Base-by-base conservation (phyloP, 2,888 invertebrate genomes). In the Leucophora obtusa region DNA sequence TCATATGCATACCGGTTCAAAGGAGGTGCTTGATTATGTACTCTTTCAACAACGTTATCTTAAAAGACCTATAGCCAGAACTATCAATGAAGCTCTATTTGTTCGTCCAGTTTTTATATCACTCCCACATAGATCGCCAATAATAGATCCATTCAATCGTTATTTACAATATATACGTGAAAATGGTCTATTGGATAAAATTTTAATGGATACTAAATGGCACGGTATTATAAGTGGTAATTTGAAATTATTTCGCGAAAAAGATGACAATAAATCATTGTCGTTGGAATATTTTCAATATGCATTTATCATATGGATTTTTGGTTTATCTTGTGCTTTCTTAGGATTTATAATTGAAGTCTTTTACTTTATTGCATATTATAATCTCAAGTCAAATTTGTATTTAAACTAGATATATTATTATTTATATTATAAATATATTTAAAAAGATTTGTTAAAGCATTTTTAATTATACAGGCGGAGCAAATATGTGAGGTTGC, bases 31-130 rank as follows among this genome's bases (percentile, higher is more conserved):
- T 0, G 82, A 85, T 21, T 87, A 85, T 28, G 53, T 83, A 1
- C 24, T 87, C 0, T 85, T 86, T 15, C 87, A 87, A 38, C 87
- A 87, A 28, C 79, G 83, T 33, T 87, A 85, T 28, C 54, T 87
- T 0, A 84, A 76, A 1, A 53, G 83, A 11, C 85, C 86, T 0
- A 33, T 83, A 17, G 85, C 87, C 14, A 84, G 76, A 17, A 74
- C 82, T 28, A 68, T 86, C 11, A 24, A 82, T 0, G 62, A 86
- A 28, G 77, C 79, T 1, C 28, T 87, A 10, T 84, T 80, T 53
- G 83, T 83, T 59, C 79, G 84, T n/a, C 84, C 35, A 35, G 28
- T 6, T 28, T 38, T 38, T 18, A 82, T 86, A 54, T 80, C 85
- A 6, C 10, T 83, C 0, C 66, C 85, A 5, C 85, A 82, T 56